Evolutionary conservation across 2,888 invertebrate species (phyloP), one percentile per base, ranked within the genome.

Genomic region (Syrista parreyssii): DNA sequence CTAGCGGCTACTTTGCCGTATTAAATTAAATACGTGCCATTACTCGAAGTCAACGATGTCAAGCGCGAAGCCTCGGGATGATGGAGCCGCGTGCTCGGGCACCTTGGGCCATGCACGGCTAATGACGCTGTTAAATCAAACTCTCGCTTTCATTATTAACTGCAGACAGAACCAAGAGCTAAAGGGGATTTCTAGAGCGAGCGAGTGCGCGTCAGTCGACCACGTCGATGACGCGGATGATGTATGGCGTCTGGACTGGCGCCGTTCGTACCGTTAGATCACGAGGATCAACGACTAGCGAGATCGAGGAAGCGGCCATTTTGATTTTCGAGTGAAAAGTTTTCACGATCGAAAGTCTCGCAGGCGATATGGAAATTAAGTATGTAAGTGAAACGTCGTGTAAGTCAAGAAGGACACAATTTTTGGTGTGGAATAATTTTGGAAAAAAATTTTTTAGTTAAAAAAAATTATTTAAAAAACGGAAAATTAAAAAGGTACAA

Each of bases 11-110:
- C 71, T 31, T 33, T 15, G 23, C 15, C 71, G 71, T 87, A 87
- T 87, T 87, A 86, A 87, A 87, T 87, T 85, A 86, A 87, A 87
- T 85, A 85, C 80, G 84, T 80, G 79, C 87, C 84, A 87, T 87
- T 87, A 86, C 84, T 84, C 82, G 81, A 78, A 81, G 83, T 83
- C 83, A 81, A 74, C 78, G 78, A 55, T 73, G 81, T 81, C 82
- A 77, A 78, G 78, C 80, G 79, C 80, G 77, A 82, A 82, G 81
- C 74, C 79, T 69, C 36, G 74, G 69, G 82, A 79, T 68, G 81
- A 84, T 79, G 81, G 71, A 79, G 79, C 77, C 75, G 74, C 80
- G 77, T n/a, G 34, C 55, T 78, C 76, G 79, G 23, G 34, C 36
- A 36, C 35, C 55, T 74, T 35, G 30, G 32, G 77, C 74, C 76